A percentile compares a stretch with the other conserved stretches of the same genome.
Conservation (phyloP, 2,797 vertebrate species). For the Bryconaethiops microstoma region DNA sequence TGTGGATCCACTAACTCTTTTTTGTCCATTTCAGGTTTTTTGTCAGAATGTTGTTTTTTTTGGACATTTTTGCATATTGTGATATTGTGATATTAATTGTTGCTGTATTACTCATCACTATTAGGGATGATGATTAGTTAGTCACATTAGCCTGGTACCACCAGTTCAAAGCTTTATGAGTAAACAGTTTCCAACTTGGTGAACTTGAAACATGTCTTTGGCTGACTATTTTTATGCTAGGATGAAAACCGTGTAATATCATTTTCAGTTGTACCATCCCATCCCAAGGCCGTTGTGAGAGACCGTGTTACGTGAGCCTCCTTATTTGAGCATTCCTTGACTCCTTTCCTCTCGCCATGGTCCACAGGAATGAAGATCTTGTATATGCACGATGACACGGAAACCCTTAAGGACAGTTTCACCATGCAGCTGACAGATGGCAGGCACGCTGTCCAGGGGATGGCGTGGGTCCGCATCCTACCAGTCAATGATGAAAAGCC, state of each 20-base stretch:
- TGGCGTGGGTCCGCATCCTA: slow-evolving; percentile 81
- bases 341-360: slow-evolving; percentile 49
- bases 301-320: neutral
- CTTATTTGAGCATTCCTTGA: slow-evolving; percentile 13
- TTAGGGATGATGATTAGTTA: too few species aligned
- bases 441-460: slow-evolving; percentile 82
- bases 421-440: slow-evolving; percentile 88
- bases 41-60: too few species aligned
- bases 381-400: slow-evolving; percentile 87
- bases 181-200: too few species aligned
- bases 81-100: too few species aligned
- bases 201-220: neutral
- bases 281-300: neutral
- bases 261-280: neutral
- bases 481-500: slow-evolving; percentile 88
- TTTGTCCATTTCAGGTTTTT: too few species aligned
- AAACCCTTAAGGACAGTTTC: slow-evolving; percentile 85
- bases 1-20: too few species aligned
- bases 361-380: slow-evolving; percentile 81
- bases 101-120: too few species aligned
- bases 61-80: too few species aligned
- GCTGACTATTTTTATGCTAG: neutral
- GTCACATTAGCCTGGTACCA: too few species aligned
- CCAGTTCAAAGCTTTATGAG: too few species aligned
- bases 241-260: neutral